Evolutionary conservation across 2,113 vertebrate genomes (phyloP).

Genomic region (Forbesichthys agassizii): DNA sequence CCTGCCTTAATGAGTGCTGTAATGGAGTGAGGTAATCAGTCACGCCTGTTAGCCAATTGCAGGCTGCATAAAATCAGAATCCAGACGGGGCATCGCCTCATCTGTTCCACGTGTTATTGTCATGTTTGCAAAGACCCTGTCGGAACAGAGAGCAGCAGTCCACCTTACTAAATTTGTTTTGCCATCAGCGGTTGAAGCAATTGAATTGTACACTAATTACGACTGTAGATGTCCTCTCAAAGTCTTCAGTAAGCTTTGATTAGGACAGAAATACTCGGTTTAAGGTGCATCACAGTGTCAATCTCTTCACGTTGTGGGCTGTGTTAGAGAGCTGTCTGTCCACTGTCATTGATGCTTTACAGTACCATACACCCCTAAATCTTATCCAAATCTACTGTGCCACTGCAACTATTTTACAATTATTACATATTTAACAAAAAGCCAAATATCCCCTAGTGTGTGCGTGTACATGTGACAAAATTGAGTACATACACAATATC

Average conservation of each 20-base stretch:
- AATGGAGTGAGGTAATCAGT: slow-evolving; percentile 62
- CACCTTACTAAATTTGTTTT: not conserved
- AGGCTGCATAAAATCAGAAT: slow-evolving; percentile 55
- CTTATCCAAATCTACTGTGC: not conserved
- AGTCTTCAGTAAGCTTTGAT: not conserved
- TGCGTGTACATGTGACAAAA: not conserved
- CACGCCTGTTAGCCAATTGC: slow-evolving; percentile 59
- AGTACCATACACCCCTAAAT: not conserved
- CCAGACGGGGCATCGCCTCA: slow-evolving; percentile 49
- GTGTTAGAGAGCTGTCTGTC: slow-evolving; percentile 12
- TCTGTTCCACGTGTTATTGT: slow-evolving; percentile 52
- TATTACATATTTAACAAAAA: not conserved
- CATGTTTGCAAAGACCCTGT: slow-evolving; percentile 1
- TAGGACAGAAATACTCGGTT: not conserved
- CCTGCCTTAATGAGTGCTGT: slow-evolving; percentile 47
- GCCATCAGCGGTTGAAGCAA: not conserved
- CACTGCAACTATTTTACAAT: not conserved
- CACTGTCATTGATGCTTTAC: slow-evolving; percentile 22
- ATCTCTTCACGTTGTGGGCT: slow-evolving; percentile 23
- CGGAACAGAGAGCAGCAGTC: not conserved
- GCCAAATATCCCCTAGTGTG: too few species aligned
- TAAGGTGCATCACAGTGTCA: not conserved
- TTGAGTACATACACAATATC: not conserved
- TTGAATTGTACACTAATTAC: not conserved
- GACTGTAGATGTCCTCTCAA: not conserved